phyloP scores from a whole-genome alignment of 2,888 invertebrate genomes.

The Eudasyphora cyanicolor region DNA sequence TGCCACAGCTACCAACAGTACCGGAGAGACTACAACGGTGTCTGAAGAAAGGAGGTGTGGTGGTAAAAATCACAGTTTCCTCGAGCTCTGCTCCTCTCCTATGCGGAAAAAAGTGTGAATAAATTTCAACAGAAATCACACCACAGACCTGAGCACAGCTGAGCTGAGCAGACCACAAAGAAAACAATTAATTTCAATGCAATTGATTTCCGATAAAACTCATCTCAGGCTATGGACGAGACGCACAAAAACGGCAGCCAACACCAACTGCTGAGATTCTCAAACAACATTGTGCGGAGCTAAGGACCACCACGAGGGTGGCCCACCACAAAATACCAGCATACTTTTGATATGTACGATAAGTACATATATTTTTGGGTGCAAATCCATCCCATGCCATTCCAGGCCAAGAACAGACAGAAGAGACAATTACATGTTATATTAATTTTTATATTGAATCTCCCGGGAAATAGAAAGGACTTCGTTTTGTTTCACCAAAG shows the following conservation, averaged over 20 bases:
- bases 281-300: background rate
- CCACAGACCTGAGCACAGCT: no score
- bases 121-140: constrained; percentile 61
- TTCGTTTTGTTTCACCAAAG: background rate
- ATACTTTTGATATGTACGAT: no score
- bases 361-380: no score
- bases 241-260: background rate
- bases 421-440: constrained; percentile 39
- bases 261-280: constrained; percentile 3
- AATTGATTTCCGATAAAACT: constrained; percentile 57
- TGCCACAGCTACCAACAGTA: no score
- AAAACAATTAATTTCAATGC: constrained; percentile 61
- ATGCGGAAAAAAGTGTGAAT: constrained; percentile 56
- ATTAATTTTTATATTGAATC: constrained; percentile 39
- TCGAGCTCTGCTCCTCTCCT: background rate
- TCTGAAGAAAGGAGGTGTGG: constrained; percentile 56
- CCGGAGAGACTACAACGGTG: background rate
- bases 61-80: constrained; percentile 56
- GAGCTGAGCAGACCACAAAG: constrained; percentile 15
- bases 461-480: background rate
- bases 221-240: background rate
- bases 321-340: background rate
- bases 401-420: no score
- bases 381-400: background rate
- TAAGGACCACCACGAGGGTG: constrained; percentile 19